Conservation (phyloP, 1,140 invertebrate genomes). For the Mesaphorura yosii region DNA sequence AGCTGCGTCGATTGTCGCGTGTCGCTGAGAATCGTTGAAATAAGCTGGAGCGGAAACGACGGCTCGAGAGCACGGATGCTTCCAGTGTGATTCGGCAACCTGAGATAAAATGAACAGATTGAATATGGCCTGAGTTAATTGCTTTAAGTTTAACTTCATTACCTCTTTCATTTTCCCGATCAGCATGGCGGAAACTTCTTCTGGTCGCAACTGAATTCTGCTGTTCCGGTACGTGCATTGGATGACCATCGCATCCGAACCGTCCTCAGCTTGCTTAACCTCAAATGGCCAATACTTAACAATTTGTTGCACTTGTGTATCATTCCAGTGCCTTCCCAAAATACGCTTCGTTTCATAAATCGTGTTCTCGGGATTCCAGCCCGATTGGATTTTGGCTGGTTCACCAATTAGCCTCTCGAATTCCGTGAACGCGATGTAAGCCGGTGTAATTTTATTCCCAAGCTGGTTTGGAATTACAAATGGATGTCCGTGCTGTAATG, state of each 20-base stretch:
- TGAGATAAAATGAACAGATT: too few species aligned
- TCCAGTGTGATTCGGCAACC: too few species aligned
- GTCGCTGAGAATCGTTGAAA: constrained; percentile 39
- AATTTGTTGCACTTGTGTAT: constrained; percentile 42
- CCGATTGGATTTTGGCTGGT: neutral
- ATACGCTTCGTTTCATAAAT: constrained; percentile 43
- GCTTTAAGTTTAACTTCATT: too few species aligned
- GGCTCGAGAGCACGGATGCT: too few species aligned
- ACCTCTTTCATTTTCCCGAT: constrained; percentile 38
- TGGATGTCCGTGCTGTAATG: constrained; percentile 3
- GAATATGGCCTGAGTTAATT: too few species aligned
- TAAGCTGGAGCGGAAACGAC: constrained; percentile 41
- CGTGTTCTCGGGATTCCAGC: constrained; percentile 2
- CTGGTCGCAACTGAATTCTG: constrained; percentile 38
- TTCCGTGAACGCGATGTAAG: neutral
- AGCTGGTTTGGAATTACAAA: neutral
- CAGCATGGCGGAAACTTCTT: constrained; percentile 44
- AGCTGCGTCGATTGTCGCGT: constrained; percentile 30
- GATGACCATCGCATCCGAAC: neutral
- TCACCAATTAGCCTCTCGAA: neutral
- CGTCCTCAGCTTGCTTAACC: neutral
- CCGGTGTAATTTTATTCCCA: neutral
- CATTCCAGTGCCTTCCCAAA: constrained; percentile 44
- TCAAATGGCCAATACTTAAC: constrained; percentile 41
- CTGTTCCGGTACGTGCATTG: constrained; percentile 34